Conservation (phyloP, 1,140 invertebrate genomes). For the Heliconius hewitsoni region DNA sequence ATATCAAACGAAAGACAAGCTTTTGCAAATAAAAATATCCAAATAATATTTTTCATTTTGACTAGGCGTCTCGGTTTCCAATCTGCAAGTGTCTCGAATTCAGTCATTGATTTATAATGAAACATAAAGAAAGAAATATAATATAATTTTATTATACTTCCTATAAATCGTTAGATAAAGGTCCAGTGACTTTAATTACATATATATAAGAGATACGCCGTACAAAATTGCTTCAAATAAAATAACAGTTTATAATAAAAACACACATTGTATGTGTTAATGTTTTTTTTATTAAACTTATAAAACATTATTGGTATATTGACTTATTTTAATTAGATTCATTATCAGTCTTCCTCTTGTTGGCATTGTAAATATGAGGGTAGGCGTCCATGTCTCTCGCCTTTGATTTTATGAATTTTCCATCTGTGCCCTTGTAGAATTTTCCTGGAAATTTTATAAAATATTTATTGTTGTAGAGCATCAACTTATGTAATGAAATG, state of each 20-base stretch:
- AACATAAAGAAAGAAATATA: slow-evolving; percentile 18
- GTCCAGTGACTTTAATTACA: slow-evolving; percentile 25
- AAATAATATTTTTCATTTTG: slow-evolving; percentile 27
- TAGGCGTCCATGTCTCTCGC: slow-evolving; percentile 62
- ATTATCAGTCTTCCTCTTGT: slow-evolving; percentile 19
- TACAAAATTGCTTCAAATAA: neutral
- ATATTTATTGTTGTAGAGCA: neutral
- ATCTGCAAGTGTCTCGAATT: slow-evolving; percentile 10
- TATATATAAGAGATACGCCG: neutral
- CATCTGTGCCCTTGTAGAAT: slow-evolving; percentile 67
- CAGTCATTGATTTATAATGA: slow-evolving; percentile 19
- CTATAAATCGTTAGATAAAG: slow-evolving; percentile 35
- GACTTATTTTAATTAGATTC: slow-evolving; percentile 4
- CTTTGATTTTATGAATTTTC: slow-evolving; percentile 73
- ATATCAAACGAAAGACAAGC: slow-evolving; percentile 56
- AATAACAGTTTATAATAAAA: neutral
- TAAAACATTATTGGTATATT: slow-evolving; percentile 18
- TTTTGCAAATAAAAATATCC: slow-evolving; percentile 34
- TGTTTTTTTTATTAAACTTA: slow-evolving; percentile 11
- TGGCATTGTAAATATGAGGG: slow-evolving; percentile 64
- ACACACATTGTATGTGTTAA: slow-evolving; percentile 6
- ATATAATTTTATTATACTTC: slow-evolving; percentile 16
- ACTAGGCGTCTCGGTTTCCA: slow-evolving; percentile 8
- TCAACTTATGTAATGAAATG: no score
- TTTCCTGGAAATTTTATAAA: slow-evolving; percentile 51